A percentile compares a stretch with the other conserved stretches of the same genome.
These are phyloP conservation scores for Ochotona princeps DNA, from an alignment of 2,113 vertebrate genomes.

Conservation along the genomic window DNA sequence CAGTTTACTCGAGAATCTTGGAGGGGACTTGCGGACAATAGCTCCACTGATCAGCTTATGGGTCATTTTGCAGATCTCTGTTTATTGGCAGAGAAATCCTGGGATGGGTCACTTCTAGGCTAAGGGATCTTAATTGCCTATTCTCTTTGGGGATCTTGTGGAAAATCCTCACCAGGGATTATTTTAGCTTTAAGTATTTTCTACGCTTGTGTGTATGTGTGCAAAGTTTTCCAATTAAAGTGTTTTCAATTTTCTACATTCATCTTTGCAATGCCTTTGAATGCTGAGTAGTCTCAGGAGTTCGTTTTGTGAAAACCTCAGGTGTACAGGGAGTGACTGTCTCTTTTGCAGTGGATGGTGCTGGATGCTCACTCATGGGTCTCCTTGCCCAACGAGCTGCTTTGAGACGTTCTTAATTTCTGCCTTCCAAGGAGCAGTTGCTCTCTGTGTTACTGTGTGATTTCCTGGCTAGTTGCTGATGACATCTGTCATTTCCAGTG, in stretches of 20 bases:
- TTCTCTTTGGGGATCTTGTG: not conserved
- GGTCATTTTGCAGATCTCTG: not conserved
- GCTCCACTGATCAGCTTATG: accelerated
- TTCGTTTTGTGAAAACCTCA: not conserved
- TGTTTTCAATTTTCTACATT: not conserved
- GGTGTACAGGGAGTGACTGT: not conserved
- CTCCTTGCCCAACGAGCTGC: not conserved
- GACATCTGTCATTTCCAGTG: not conserved
- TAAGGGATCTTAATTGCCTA: not conserved
- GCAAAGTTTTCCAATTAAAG: not conserved
- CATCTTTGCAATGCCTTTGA: not conserved
- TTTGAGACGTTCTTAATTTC: not conserved
- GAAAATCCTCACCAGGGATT: not conserved
- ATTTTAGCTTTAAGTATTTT: not conserved
- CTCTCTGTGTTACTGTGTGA: not conserved
- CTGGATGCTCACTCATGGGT: not conserved
- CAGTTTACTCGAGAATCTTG: constrained; percentile 1
- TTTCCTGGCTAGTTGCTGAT: not conserved
- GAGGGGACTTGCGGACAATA: not conserved
- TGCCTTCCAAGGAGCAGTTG: not conserved
- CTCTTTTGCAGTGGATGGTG: not conserved
- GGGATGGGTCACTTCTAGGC: not conserved
- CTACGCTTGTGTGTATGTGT: not conserved
- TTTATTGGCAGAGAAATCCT: not conserved
- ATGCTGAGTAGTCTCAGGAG: accelerated